Percentiles rank a stretch among this genome's conserved stretches.
Conservation (phyloP, 2,797 vertebrate genomes). For the Psittacula echo region DNA sequence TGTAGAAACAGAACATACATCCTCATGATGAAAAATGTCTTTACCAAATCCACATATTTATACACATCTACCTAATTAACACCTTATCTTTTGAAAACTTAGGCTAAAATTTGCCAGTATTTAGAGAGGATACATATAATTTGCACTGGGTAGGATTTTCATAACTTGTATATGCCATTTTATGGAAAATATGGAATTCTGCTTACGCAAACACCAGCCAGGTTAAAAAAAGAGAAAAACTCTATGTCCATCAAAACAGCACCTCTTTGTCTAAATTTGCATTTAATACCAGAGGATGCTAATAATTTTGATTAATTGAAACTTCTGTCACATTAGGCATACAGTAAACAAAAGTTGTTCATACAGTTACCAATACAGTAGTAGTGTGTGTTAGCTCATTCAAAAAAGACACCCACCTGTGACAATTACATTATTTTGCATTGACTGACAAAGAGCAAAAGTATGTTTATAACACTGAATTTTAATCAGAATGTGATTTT, state of each 20-base stretch:
- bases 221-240: background rate
- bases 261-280: background rate
- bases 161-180: background rate
- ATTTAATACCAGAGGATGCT: background rate
- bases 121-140: background rate
- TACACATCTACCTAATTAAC: background rate
- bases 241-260: background rate
- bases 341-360: background rate
- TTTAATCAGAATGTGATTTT: background rate
- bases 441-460: slow-evolving; percentile 25
- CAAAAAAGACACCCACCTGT: background rate
- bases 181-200: background rate
- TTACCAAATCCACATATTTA: background rate
- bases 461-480: background rate
- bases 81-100: background rate
- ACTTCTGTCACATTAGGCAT: background rate
- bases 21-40: background rate
- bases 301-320: background rate
- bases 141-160: background rate
- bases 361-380: slow-evolving; percentile 1
- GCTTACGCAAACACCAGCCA: background rate
- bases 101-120: background rate
- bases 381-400: background rate
- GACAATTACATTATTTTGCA: background rate
- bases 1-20: background rate